Evolutionary conservation across 1,140 invertebrate species (phyloP), one percentile per base, ranked within the genome.

Genomic region (Pissodes strobi): DNA sequence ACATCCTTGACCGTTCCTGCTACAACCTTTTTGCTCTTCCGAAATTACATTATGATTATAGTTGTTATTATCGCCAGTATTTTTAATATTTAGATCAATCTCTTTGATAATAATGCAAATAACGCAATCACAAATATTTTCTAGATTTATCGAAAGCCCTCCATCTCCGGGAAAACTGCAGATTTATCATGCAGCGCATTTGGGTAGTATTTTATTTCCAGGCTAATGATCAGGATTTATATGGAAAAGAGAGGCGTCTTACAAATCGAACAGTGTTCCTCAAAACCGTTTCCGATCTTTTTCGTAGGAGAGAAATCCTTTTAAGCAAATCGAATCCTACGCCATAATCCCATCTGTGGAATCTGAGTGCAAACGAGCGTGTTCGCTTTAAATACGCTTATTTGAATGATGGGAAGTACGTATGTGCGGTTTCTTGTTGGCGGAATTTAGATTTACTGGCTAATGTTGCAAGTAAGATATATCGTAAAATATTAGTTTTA

Each of bases 291-390:
- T 57, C 38, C 53, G 53, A 15, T 57, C 22, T 43, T 57, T 57
- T 15, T 22, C 22, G 34, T 45, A 52, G 21, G 18, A 15, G 8
- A 5, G 22, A 38, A 57, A 57, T 57, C 61, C 49, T 67, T 63
- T 67, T 63, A 55, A 58, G 48, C 48, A 58, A 64, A 63, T 67
- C 66, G 66, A 67, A 67, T 67, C 48, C 43, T 51, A 21, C 8
- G 25, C 62, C 23, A 19, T 59, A 56, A 56, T 56, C 53, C 57
- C 34, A 38, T 62, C 55, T 49, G 46, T 43, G n/a, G 41, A 38
- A 48, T 55, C 53, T 34, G 23, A 48, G 66, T 48, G 59, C 39
- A 59, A 67, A 63, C 59, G 52, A 39, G 30, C 49, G 59, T 64
- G 43, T 22, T 13, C 34, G 37, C 23, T 52, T 67, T 67, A 67